phyloP scores from a whole-genome alignment of 1,140 invertebrate genomes.

The Drosophila subobscura region DNA sequence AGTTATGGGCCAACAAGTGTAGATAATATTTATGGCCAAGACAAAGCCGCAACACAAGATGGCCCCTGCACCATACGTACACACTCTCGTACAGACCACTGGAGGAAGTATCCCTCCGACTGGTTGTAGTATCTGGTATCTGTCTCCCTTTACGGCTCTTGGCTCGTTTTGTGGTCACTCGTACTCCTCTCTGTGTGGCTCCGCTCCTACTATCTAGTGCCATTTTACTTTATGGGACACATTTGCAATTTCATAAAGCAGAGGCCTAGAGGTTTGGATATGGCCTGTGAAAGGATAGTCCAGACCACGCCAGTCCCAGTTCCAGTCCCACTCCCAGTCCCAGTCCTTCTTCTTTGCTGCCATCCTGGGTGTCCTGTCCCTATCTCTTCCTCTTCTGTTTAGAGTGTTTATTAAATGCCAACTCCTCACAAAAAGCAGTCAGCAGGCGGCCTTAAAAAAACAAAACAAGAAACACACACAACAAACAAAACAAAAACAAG shows the following conservation, averaged over 20 bases:
- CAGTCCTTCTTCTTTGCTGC: not conserved
- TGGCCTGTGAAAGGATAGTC: not conserved
- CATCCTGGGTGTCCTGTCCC: slow-evolving; percentile 44
- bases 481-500: not conserved
- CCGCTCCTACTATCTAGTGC: slow-evolving; percentile 31
- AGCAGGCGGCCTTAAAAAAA: slow-evolving; percentile 52
- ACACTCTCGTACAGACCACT: too few relatives aligned
- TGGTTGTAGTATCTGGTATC: not conserved
- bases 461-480: slow-evolving; percentile 31
- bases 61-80: slow-evolving; percentile 25
- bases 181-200: not conserved
- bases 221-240: slow-evolving; percentile 54
- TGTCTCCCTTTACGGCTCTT: slow-evolving; percentile 35
- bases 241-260: slow-evolving; percentile 46
- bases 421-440: slow-evolving; percentile 56
- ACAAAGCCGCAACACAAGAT: slow-evolving; percentile 54
- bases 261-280: slow-evolving; percentile 1
- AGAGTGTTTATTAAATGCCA: slow-evolving; percentile 70
- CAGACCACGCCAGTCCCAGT: not conserved
- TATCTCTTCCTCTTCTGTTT: not conserved
- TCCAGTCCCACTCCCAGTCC: too few relatives aligned
- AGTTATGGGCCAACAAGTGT: slow-evolving; percentile 23
- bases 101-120: too few relatives aligned
- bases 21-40: slow-evolving; percentile 68
- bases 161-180: slow-evolving; percentile 44